A percentile compares a stretch with the other conserved stretches of the same genome.
Evolutionary conservation across 2,888 invertebrate species (phyloP).

Genomic region (Drosophila kanekoi): DNA sequence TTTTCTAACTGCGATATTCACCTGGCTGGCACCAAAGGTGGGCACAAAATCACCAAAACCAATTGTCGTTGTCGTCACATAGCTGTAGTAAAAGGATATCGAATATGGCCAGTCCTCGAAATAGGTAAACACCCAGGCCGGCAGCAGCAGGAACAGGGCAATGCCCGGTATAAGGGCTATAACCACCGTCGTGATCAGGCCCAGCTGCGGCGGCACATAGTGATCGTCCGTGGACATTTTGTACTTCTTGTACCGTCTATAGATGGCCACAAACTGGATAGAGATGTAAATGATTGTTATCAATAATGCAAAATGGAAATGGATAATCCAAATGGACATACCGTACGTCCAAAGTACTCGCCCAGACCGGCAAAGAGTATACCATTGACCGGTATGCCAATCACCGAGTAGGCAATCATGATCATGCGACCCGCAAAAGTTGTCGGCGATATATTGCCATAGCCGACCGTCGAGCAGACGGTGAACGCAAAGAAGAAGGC

Average conservation of each 20-base stretch:
- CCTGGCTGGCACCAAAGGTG: conserved; percentile 85
- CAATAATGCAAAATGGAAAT: no score
- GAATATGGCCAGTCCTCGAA: conserved; percentile 95
- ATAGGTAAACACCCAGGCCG: conserved; percentile 92
- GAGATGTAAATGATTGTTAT: no score
- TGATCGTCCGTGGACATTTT: conserved; percentile 87
- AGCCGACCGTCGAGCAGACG: conserved; percentile 96
- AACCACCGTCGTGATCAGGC: conserved; percentile 91
- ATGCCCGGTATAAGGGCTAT: conserved; percentile 96
- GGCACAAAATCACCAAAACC: conserved; percentile 97
- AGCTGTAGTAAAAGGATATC: conserved; percentile 94
- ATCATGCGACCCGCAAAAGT: conserved; percentile 92
- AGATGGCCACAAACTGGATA: conserved; percentile 90
- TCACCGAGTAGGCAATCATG: conserved; percentile 94
- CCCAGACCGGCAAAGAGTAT: conserved; percentile 92
- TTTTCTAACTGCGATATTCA: conserved; percentile 50
- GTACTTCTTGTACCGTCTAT: conserved; percentile 91
- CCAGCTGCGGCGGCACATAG: conserved; percentile 89
- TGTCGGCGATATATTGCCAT: conserved; percentile 95
- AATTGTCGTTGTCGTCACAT: conserved; percentile 94
- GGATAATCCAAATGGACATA: conserved; percentile 85
- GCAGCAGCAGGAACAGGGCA: conserved; percentile 93
- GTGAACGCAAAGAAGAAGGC: conserved; percentile 96
- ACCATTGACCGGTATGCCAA: conserved; percentile 87
- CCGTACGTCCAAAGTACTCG: conserved; percentile 93